Percentiles rank a stretch among this genome's conserved stretches.
Conservation (phyloP, 2,113 vertebrate genomes). For the Salvelinus alpinus region DNA sequence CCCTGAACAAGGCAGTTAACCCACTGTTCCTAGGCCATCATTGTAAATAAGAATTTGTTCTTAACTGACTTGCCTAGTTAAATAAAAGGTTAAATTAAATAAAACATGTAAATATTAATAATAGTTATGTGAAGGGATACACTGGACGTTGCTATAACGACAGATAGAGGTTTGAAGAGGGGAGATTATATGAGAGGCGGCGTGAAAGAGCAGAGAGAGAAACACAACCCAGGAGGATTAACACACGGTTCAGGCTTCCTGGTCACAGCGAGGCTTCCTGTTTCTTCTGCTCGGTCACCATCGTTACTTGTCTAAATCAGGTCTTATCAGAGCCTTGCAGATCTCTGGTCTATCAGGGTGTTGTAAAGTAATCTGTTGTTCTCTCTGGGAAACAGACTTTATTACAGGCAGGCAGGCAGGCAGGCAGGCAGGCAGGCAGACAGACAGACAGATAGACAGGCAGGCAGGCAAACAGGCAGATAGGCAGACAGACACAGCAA, state of each 20-base stretch:
- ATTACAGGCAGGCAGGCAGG: not conserved
- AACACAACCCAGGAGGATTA: conserved; percentile 30
- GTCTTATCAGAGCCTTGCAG: conserved; percentile 37
- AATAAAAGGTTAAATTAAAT: no score
- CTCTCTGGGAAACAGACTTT: not conserved
- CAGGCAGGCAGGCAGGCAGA: no score
- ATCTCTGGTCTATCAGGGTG: conserved; percentile 10
- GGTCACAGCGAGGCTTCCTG: conserved; percentile 16
- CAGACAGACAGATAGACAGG: no score
- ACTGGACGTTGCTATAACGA: conserved; percentile 24
- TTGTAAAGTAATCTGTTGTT: not conserved
- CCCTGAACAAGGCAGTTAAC: no score
- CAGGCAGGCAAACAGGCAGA: no score
- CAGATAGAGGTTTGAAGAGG: conserved; percentile 22
- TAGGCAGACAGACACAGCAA: no score
- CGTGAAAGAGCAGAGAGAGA: not conserved
- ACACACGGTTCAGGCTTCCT: conserved; percentile 12
- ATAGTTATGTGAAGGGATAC: not conserved
- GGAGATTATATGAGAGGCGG: not conserved
- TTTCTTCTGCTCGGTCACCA: conserved; percentile 22
- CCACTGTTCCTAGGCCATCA: no score
- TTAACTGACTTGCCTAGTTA: no score
- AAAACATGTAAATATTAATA: no score
- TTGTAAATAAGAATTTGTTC: no score
- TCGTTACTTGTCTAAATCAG: conserved; percentile 35